Percentiles rank a stretch among this genome's conserved stretches.
Conservation (phyloP, 2,797 vertebrate genomes). For the Gallinago stenura region DNA sequence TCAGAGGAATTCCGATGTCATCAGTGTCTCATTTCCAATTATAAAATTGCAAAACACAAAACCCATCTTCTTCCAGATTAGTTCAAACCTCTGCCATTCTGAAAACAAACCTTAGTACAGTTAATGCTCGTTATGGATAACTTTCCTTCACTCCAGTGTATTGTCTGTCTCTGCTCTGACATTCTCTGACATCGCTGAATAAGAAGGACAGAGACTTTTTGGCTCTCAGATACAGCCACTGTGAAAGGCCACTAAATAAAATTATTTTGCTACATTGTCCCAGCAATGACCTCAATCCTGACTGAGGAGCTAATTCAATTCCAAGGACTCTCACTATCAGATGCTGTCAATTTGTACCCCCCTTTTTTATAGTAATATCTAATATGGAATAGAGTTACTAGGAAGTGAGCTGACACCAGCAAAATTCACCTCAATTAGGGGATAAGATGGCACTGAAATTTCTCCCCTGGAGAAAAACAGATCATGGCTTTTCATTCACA, state of each 20-base stretch:
- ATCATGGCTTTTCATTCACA: background rate
- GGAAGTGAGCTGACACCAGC: constrained; percentile 52
- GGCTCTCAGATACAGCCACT: background rate
- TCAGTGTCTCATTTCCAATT: background rate
- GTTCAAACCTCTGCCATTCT: background rate
- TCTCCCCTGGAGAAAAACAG: background rate
- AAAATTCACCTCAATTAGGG: constrained; percentile 54
- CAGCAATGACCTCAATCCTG: constrained; percentile 37
- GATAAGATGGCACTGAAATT: background rate
- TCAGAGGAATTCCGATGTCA: background rate
- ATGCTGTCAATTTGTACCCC: constrained; percentile 33
- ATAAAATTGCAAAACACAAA: background rate
- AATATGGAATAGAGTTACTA: constrained; percentile 9
- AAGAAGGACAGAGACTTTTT: background rate
- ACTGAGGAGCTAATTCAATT: constrained; percentile 53
- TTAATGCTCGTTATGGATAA: background rate
- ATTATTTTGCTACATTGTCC: constrained; percentile 31
- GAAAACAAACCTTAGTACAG: background rate
- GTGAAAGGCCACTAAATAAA: constrained; percentile 19
- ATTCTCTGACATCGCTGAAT: background rate
- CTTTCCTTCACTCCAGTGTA: background rate
- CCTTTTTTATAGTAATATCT: background rate
- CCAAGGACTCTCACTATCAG: constrained; percentile 27
- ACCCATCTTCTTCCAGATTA: background rate
- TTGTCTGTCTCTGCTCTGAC: background rate